These are phyloP conservation scores for Neosilurus mollespiculum DNA, from an alignment of 2,797 vertebrate genomes.

Conservation along the genomic window DNA sequence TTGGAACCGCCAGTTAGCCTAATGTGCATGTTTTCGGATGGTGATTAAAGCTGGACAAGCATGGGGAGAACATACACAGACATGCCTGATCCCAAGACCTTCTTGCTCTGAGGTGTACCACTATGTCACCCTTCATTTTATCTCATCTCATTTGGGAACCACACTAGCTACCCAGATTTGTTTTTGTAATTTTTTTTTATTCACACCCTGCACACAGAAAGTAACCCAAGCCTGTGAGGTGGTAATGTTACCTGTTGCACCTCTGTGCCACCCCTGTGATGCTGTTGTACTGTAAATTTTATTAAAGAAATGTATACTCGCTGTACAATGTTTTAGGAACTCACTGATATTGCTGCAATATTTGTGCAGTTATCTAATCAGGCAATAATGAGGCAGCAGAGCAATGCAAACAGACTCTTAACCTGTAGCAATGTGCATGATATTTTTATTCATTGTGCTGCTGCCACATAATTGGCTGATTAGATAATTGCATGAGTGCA, in stretches of 20 bases:
- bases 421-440: too few species aligned
- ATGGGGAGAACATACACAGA: too few species aligned
- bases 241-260: neutral
- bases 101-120: neutral
- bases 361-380: neutral
- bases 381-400: too few species aligned
- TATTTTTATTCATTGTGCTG: too few species aligned
- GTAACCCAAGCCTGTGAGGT: neutral
- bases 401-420: neutral
- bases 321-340: neutral
- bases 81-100: too few species aligned
- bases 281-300: neutral
- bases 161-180: too few species aligned
- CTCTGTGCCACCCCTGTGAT: neutral
- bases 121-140: too few species aligned
- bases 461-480: neutral
- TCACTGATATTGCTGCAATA: too few species aligned
- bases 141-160: too few species aligned
- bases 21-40: too few species aligned
- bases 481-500: neutral
- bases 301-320: neutral
- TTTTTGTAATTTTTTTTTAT: neutral
- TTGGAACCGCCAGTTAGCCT: too few species aligned
- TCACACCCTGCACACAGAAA: neutral
- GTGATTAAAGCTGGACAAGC: too few species aligned